These are phyloP conservation scores for Columbina picui DNA, from an alignment of 2,113 vertebrate species.

Conservation along the genomic window DNA sequence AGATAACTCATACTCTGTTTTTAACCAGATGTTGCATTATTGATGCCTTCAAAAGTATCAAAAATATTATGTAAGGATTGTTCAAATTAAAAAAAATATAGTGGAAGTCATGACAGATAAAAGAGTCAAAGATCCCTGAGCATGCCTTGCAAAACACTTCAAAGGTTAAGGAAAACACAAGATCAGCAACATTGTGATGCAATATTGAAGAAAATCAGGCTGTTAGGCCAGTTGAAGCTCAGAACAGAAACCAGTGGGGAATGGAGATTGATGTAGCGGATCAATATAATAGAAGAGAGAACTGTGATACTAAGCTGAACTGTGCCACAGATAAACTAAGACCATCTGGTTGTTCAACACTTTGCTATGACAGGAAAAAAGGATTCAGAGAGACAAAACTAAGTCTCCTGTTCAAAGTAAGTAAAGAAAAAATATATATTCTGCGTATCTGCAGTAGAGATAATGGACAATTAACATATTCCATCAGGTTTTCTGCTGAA, in stretches of 20 bases:
- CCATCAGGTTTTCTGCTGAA: background rate
- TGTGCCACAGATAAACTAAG: background rate
- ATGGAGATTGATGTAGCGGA: background rate
- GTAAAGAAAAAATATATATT: background rate
- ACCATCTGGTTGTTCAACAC: background rate
- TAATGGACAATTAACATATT: background rate
- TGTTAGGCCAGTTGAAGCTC: background rate
- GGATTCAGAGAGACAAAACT: background rate
- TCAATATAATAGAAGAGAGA: background rate
- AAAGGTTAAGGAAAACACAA: background rate
- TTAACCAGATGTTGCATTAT: background rate
- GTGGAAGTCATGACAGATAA: background rate
- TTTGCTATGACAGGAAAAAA: background rate
- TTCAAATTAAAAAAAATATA: background rate
- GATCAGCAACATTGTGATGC: background rate
- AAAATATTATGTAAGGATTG: accelerated
- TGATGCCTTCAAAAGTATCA: background rate
- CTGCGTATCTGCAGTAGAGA: background rate
- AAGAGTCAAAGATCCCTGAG: background rate
- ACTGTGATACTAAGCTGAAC: background rate
- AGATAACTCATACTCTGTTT: background rate
- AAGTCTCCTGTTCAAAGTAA: background rate
- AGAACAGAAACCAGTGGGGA: background rate
- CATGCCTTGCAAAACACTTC: background rate
- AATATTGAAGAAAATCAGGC: background rate